Evolutionary conservation across 1,140 invertebrate genomes (phyloP).

Genomic region (Leptopilina boulardi): DNA sequence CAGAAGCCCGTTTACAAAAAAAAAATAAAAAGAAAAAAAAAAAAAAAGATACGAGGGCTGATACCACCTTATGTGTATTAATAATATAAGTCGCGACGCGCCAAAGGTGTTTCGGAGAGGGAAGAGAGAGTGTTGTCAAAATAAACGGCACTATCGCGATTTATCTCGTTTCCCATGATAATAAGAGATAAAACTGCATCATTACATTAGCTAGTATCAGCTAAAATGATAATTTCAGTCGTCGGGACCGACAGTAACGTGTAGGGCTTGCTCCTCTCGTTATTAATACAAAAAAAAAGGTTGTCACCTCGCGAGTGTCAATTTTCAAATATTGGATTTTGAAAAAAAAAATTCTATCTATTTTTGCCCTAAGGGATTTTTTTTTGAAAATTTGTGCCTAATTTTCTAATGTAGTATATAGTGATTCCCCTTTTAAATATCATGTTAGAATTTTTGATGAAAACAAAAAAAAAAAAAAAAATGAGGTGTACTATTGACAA

Average conservation of each 20-base stretch:
- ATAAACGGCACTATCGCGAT: slow-evolving; percentile 77
- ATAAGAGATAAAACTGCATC: slow-evolving; percentile 78
- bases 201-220: slow-evolving; percentile 77
- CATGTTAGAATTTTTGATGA: too few relatives aligned
- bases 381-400: too few relatives aligned
- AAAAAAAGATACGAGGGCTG: slow-evolving; percentile 55
- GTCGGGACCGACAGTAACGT: slow-evolving; percentile 69
- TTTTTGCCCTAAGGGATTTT: too few relatives aligned
- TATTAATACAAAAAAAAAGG: too few relatives aligned
- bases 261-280: slow-evolving; percentile 65
- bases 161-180: slow-evolving; percentile 78
- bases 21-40: too few relatives aligned
- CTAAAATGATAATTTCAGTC: slow-evolving; percentile 77
- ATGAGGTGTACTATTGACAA: too few relatives aligned
- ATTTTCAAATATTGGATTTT: too few relatives aligned
- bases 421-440: too few relatives aligned
- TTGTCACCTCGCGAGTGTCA: slow-evolving; percentile 17
- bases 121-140: slow-evolving; percentile 71
- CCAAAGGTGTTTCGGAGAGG: slow-evolving; percentile 55
- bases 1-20: slow-evolving; percentile 45
- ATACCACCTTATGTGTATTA: slow-evolving; percentile 47
- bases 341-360: too few relatives aligned
- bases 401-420: too few relatives aligned
- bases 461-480: too few relatives aligned
- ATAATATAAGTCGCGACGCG: slow-evolving; percentile 38